These are phyloP conservation scores for human DNA, from an alignment of 2,113 vertebrate genomes.

Conservation along the genomic window GRCh38 chrX:123738501-123739000, in stretches of 20 bases:
- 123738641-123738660: background rate
- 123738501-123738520: conserved; percentile 32
- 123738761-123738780: background rate
- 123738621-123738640: no score
- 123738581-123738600: conserved; percentile 31
- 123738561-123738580: conserved; percentile 47
- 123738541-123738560: background rate
- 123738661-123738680: background rate
- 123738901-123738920: no score
- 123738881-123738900: rapidly evolving
- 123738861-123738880: background rate
- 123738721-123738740: background rate
- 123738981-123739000: no score
- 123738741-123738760: background rate
- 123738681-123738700: background rate
- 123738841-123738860: background rate
- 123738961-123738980: no score
- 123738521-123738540: background rate
- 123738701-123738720: background rate
- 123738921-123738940: no score
- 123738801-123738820: background rate
- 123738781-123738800: background rate
- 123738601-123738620: background rate
- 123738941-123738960: no score
- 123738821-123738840: background rate